Percentiles rank a stretch among this genome's conserved stretches.
Evolutionary conservation across 2,113 vertebrate genomes (phyloP).

Genomic region (Phaethornis superciliosus): DNA sequence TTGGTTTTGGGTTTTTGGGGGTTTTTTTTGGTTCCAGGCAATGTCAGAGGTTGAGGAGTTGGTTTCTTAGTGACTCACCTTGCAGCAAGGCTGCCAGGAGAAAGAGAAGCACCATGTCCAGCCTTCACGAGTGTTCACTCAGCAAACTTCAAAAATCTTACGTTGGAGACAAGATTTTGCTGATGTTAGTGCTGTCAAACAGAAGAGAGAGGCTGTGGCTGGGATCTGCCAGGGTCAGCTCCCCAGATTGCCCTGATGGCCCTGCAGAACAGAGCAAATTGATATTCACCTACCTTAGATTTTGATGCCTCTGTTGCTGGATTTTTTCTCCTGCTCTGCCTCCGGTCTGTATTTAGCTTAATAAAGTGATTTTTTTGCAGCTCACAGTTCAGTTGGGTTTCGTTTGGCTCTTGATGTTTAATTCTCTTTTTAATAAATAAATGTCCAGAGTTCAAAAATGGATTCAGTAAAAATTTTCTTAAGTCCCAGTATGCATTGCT

Average conservation of each 20-base stretch:
- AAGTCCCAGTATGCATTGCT: neutral
- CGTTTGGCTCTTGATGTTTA: neutral
- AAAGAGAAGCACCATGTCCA: constrained; percentile 11
- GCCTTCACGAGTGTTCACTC: neutral
- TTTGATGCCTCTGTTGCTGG: neutral
- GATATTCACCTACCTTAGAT: neutral
- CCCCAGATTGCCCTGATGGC: fast-evolving
- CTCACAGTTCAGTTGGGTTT: neutral
- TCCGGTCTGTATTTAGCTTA: neutral
- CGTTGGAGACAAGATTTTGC: fast-evolving
- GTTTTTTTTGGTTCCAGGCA: fast-evolving
- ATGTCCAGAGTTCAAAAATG: neutral
- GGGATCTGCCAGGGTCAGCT: neutral
- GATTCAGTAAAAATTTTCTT: neutral
- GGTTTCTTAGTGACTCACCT: constrained; percentile 50
- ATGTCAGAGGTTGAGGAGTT: fast-evolving
- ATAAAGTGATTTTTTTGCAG: neutral
- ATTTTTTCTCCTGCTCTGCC: neutral
- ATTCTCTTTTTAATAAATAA: neutral
- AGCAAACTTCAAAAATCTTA: neutral
- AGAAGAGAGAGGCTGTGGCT: neutral
- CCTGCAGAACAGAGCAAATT: neutral
- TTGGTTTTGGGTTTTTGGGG: neutral
- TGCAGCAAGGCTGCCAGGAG: constrained; percentile 51
- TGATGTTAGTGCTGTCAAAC: neutral